Percentiles rank a stretch among this genome's conserved stretches.
Evolutionary conservation across 2,797 vertebrate genomes (phyloP).

Genomic region (Alectoris magna): DNA sequence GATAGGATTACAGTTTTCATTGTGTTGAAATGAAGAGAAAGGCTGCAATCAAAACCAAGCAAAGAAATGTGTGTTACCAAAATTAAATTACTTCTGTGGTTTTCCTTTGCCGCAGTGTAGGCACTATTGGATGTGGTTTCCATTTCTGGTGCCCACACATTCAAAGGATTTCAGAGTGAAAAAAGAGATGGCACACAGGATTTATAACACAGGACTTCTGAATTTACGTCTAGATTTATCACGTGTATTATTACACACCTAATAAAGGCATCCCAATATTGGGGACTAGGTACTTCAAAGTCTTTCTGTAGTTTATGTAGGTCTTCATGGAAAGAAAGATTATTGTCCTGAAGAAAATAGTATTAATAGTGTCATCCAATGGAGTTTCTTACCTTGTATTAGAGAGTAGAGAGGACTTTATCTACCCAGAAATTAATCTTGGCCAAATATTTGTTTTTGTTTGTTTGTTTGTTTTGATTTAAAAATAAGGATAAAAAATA

Average conservation of each 20-base stretch:
- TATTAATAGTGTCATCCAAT: background rate
- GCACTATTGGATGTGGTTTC: background rate
- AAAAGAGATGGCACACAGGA: background rate
- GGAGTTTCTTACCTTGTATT: background rate
- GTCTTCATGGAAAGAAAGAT: background rate
- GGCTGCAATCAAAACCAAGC: conserved; percentile 20
- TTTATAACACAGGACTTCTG: background rate
- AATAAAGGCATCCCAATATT: background rate
- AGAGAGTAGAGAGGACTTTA: background rate
- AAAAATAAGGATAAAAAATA: background rate
- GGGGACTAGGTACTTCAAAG: background rate
- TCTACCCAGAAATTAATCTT: background rate
- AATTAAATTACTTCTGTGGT: background rate
- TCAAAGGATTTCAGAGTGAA: background rate
- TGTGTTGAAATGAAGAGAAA: conserved; percentile 25
- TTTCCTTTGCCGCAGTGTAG: background rate
- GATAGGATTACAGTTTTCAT: conserved; percentile 21
- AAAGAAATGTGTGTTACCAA: background rate
- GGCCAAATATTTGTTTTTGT: background rate
- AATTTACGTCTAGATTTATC: background rate
- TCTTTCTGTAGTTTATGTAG: background rate
- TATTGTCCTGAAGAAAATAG: background rate
- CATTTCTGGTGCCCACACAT: background rate
- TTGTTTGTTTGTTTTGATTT: background rate
- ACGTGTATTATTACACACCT: background rate